Percentiles rank a stretch among this genome's conserved stretches.
phyloP scores from a whole-genome alignment of 2,888 invertebrate species.

The Polymixis lichenea region DNA sequence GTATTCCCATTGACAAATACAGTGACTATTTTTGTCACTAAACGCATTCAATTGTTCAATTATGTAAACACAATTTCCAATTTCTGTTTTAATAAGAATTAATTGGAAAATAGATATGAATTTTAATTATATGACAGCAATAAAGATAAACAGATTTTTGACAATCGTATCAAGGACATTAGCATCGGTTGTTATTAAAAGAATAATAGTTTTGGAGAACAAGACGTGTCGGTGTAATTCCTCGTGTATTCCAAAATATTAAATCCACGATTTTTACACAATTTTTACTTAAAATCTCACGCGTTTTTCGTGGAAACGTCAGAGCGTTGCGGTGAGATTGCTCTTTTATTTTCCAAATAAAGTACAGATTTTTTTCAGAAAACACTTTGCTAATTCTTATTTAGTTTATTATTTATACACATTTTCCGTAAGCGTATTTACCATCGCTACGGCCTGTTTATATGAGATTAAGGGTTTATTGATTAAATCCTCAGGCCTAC shows the following conservation, averaged over 20 bases:
- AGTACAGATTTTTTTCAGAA: not conserved
- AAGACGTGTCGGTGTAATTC: not conserved
- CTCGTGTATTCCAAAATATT: not conserved
- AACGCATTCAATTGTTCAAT: not conserved
- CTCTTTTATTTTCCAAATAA: constrained; percentile 18
- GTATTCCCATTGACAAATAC: not conserved
- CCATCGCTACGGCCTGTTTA: constrained; percentile 54
- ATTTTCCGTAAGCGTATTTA: constrained; percentile 38
- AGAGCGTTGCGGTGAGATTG: not conserved
- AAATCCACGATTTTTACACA: not conserved
- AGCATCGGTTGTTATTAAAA: not conserved
- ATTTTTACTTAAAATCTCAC: constrained; percentile 16
- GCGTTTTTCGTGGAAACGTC: constrained; percentile 28
- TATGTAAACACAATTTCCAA: not conserved
- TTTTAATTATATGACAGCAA: not conserved
- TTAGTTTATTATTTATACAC: constrained; percentile 10
- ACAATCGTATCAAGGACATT: not conserved
- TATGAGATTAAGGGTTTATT: constrained; percentile 58
- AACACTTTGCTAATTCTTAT: not conserved
- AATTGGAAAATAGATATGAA: not conserved
- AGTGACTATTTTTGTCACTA: not conserved
- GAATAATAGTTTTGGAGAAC: not conserved
- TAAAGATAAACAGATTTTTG: not conserved
- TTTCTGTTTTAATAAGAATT: not conserved
- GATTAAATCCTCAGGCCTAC: constrained; percentile 55